These are phyloP conservation scores for Lithobates pipiens DNA, from an alignment of 2,797 vertebrate species.

Conservation along the genomic window DNA sequence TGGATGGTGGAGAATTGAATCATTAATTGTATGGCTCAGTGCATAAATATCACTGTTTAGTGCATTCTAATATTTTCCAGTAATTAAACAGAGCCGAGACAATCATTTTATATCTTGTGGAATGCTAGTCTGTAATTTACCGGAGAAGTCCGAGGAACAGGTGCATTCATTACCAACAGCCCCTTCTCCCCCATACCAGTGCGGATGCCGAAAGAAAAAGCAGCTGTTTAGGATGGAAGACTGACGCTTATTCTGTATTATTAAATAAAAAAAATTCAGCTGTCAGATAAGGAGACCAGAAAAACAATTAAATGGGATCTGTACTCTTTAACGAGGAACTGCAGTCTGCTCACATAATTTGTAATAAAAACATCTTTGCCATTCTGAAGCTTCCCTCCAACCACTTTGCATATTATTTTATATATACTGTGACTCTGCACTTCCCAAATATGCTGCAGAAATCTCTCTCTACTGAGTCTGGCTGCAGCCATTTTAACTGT, in stretches of 20 bases:
- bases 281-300: background rate
- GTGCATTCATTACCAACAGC: slow-evolving; percentile 33
- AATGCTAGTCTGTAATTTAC: background rate
- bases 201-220: background rate
- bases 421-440: too few species aligned
- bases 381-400: too few species aligned
- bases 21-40: slow-evolving; percentile 22
- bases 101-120: slow-evolving; percentile 20
- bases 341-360: too few species aligned
- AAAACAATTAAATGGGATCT: background rate
- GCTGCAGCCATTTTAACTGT: too few species aligned
- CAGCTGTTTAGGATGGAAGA: background rate
- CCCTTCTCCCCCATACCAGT: background rate
- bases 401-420: too few species aligned
- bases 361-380: too few species aligned
- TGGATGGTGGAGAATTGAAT: slow-evolving; percentile 20
- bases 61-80: slow-evolving; percentile 46
- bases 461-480: too few species aligned
- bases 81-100: slow-evolving; percentile 31
- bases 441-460: too few species aligned
- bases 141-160: slow-evolving; percentile 26
- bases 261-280: background rate
- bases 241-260: background rate
- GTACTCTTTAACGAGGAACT: too few species aligned
- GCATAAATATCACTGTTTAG: slow-evolving; percentile 28